Conservation (phyloP, 2,888 invertebrate genomes). For the Autographa pulchrina region DNA sequence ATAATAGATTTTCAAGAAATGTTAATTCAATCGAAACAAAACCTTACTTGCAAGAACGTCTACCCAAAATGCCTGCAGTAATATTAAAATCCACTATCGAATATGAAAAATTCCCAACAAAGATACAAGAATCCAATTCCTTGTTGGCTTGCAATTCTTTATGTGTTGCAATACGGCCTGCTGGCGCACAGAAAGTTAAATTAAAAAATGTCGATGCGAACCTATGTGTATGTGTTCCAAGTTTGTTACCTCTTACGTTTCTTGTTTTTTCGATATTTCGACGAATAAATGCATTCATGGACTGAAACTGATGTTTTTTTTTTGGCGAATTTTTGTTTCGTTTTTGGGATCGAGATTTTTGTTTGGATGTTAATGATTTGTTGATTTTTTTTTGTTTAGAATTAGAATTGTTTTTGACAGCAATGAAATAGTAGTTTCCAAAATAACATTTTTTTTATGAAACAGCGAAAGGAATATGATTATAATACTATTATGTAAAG, state of each 20-base stretch:
- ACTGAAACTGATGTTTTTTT: neutral
- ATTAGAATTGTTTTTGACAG: no score
- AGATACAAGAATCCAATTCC: conserved; percentile 55
- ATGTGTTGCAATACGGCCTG: conserved; percentile 50
- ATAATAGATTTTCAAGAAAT: neutral
- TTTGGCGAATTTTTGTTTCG: neutral
- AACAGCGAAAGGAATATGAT: no score
- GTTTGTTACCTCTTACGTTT: conserved; percentile 24
- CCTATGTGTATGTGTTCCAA: conserved; percentile 3
- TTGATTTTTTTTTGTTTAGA: no score
- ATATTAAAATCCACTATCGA: conserved; percentile 48
- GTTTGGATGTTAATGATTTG: neutral
- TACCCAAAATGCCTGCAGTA: conserved; percentile 17
- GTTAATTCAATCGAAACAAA: neutral
- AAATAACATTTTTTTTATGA: no score
- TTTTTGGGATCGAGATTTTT: neutral
- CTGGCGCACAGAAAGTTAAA: conserved; percentile 49
- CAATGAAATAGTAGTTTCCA: no score
- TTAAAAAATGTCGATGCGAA: conserved; percentile 51
- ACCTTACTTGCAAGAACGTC: conserved; percentile 5
- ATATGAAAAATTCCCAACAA: conserved; percentile 52
- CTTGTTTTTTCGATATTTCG: conserved; percentile 6
- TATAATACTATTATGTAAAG: no score
- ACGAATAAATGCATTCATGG: neutral
- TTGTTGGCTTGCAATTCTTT: conserved; percentile 54